phyloP scores from a whole-genome alignment of 2,888 invertebrate species.

The Ethmia dodecea region DNA sequence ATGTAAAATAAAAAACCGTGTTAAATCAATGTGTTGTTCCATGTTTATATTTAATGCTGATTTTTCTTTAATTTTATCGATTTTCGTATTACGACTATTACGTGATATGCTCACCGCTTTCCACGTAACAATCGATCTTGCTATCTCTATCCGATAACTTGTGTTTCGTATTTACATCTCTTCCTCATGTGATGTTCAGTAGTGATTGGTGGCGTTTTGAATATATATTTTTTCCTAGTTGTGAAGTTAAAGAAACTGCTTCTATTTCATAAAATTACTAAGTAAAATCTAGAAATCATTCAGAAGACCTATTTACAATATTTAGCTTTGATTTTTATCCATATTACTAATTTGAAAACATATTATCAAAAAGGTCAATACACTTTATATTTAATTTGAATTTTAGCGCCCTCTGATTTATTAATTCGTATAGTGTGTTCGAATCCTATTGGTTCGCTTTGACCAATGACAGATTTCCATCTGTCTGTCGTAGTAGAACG shows the following conservation, averaged over 20 bases:
- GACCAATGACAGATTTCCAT: constrained; percentile 83
- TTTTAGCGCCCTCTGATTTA: constrained; percentile 36
- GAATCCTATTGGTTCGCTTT: constrained; percentile 58
- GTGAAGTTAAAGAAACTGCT: too few relatives aligned
- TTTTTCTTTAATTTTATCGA: too few relatives aligned
- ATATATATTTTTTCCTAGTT: too few relatives aligned
- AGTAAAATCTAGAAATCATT: too few relatives aligned
- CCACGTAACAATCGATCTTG: constrained; percentile 28
- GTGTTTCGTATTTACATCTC: constrained; percentile 32
- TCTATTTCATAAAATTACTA: too few relatives aligned
- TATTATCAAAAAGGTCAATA: not conserved
- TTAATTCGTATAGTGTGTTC: constrained; percentile 58
- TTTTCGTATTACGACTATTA: constrained; percentile 10
- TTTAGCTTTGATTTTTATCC: too few relatives aligned
- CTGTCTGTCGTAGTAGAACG: constrained; percentile 78
- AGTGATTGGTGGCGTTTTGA: constrained; percentile 60
- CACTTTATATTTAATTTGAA: constrained; percentile 26
- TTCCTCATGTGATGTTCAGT: constrained; percentile 54
- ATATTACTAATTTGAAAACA: too few relatives aligned
- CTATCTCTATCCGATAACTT: constrained; percentile 26
- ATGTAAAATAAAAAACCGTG: too few relatives aligned
- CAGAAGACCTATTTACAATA: too few relatives aligned
- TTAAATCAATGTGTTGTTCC: too few relatives aligned
- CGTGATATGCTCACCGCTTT: constrained; percentile 24
- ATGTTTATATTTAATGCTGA: too few relatives aligned